Conservation (phyloP, 2,888 invertebrate species). For the Baronia brevicornis region DNA sequence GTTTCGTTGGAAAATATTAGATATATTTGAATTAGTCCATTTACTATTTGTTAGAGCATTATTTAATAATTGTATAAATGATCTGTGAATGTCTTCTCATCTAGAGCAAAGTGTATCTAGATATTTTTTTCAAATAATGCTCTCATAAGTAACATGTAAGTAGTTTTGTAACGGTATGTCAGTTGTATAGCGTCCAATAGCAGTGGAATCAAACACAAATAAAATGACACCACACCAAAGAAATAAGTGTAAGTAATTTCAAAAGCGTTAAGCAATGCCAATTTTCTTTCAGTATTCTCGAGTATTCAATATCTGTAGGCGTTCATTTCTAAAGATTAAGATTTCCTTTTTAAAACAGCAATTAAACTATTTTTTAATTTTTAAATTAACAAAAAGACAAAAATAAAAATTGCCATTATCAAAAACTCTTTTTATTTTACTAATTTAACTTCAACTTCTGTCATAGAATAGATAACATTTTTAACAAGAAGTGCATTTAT, state of each 20-base stretch:
- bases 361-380: too few species aligned
- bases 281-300: constrained; percentile 66
- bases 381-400: too few species aligned
- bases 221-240: constrained; percentile 72
- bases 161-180: constrained; percentile 39
- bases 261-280: constrained; percentile 51
- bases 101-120: too few species aligned
- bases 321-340: constrained; percentile 28
- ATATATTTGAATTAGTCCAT: constrained; percentile 37
- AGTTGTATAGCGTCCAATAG: constrained; percentile 66
- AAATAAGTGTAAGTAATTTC: constrained; percentile 58
- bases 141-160: constrained; percentile 8
- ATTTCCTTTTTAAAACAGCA: too few species aligned
- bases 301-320: constrained; percentile 45
- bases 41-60: constrained; percentile 35
- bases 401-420: constrained; percentile 4
- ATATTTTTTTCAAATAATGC: constrained; percentile 11
- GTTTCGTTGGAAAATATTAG: constrained; percentile 33
- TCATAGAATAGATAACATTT: constrained; percentile 47
- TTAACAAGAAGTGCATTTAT: constrained; percentile 73
- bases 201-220: constrained; percentile 44
- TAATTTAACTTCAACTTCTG: constrained; percentile 22
- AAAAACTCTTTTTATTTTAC: constrained; percentile 15
- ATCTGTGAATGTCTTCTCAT: constrained; percentile 14
- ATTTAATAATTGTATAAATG: constrained; percentile 10